Evolutionary conservation across 2,113 vertebrate species (phyloP).

Genomic region (Trematomus loennbergii): DNA sequence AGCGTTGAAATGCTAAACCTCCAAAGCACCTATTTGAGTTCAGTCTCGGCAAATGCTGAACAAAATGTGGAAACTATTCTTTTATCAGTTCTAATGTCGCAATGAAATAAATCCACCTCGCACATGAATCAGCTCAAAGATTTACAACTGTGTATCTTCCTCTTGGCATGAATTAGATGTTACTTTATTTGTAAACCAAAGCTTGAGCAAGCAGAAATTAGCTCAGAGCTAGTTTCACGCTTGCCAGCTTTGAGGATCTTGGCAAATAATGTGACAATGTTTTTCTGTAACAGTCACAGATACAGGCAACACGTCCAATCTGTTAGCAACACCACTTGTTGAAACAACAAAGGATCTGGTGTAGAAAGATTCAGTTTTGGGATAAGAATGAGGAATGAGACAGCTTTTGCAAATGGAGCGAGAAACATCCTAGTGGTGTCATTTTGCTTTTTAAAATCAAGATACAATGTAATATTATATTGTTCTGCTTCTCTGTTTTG

Average conservation of each 20-base stretch:
- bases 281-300: constrained; percentile 22
- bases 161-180: constrained; percentile 42
- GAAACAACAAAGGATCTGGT: constrained; percentile 30
- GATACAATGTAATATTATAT: neutral
- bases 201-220: constrained; percentile 41
- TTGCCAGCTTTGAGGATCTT: constrained; percentile 46
- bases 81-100: constrained; percentile 6
- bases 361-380: neutral
- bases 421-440: neutral
- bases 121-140: constrained; percentile 15
- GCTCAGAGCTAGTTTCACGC: constrained; percentile 35
- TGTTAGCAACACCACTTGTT: constrained; percentile 54
- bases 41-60: neutral
- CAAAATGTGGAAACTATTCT: neutral
- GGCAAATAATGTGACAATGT: constrained; percentile 50
- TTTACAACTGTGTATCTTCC: constrained; percentile 23
- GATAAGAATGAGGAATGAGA: neutral
- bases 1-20: neutral
- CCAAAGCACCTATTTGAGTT: neutral
- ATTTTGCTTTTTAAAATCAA: neutral
- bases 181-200: constrained; percentile 53
- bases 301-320: constrained; percentile 43
- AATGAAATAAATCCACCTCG: neutral
- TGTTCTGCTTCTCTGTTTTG: too few species aligned
- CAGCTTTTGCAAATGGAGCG: neutral